Percentiles rank a stretch among this genome's conserved stretches.
phyloP scores from a whole-genome alignment of 1,140 invertebrate species.

The Muscidifurax raptorellus region DNA sequence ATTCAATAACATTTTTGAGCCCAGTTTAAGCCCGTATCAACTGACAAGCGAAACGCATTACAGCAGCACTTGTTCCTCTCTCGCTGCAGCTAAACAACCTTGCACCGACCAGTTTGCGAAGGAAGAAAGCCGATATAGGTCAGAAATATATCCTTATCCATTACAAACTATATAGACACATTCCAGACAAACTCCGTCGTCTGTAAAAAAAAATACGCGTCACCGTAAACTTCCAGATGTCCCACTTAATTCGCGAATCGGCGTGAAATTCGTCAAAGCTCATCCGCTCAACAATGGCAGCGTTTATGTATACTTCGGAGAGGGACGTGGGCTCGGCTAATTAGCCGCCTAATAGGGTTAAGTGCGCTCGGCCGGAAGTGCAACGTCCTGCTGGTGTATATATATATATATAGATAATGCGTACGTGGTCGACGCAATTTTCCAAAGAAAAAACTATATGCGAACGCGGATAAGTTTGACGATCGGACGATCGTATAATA shows the following conservation, averaged over 20 bases:
- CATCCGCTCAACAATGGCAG: constrained; percentile 16
- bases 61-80: background rate
- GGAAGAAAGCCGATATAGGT: background rate
- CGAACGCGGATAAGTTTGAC: constrained; percentile 21
- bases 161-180: background rate
- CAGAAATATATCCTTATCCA: background rate
- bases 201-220: too few relatives aligned
- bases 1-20: background rate
- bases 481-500: constrained; percentile 2
- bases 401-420: background rate
- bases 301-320: constrained; percentile 17
- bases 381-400: constrained; percentile 48
- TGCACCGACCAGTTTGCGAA: background rate
- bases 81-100: too few relatives aligned
- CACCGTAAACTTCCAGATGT: too few relatives aligned
- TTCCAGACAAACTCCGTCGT: too few relatives aligned
- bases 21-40: background rate
- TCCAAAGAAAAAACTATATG: background rate
- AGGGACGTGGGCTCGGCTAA: constrained; percentile 59
- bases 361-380: constrained; percentile 62
- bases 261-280: constrained; percentile 27
- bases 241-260: background rate
- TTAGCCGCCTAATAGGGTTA: constrained; percentile 66
- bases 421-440: constrained; percentile 15
- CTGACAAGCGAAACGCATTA: background rate